These are phyloP conservation scores for Pseudopodoces humilis DNA, from an alignment of 2,113 vertebrate genomes.

Conservation along the genomic window DNA sequence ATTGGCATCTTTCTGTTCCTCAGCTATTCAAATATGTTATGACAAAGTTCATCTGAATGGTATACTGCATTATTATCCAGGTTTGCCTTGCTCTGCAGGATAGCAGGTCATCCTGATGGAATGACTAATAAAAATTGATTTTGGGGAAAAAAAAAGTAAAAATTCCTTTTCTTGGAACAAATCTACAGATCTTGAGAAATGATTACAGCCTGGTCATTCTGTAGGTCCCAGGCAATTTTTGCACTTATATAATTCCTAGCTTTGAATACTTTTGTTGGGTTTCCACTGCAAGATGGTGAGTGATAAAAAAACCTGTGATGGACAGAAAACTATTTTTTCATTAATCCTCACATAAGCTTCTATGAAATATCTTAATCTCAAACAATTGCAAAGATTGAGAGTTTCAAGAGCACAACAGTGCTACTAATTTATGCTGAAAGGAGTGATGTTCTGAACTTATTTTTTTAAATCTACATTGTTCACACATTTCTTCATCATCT, in stretches of 20 bases:
- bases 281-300: neutral
- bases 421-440: neutral
- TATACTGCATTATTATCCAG: neutral
- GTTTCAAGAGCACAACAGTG: neutral
- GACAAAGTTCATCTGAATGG: neutral
- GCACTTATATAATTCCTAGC: neutral
- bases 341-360: constrained; percentile 21
- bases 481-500: neutral
- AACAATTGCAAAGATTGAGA: neutral
- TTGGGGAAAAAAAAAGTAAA: neutral
- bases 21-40: neutral
- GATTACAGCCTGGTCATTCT: neutral
- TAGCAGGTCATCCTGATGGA: neutral
- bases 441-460: neutral
- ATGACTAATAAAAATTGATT: neutral
- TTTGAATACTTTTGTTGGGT: neutral
- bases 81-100: neutral
- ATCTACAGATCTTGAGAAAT: neutral
- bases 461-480: neutral
- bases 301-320: neutral
- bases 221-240: constrained; percentile 4
- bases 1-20: neutral
- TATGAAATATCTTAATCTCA: constrained; percentile 1
- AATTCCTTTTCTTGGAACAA: neutral
- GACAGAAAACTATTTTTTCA: neutral